Evolutionary conservation across 2,797 vertebrate genomes (phyloP).

Genomic region (Hemibagrus guttatus): DNA sequence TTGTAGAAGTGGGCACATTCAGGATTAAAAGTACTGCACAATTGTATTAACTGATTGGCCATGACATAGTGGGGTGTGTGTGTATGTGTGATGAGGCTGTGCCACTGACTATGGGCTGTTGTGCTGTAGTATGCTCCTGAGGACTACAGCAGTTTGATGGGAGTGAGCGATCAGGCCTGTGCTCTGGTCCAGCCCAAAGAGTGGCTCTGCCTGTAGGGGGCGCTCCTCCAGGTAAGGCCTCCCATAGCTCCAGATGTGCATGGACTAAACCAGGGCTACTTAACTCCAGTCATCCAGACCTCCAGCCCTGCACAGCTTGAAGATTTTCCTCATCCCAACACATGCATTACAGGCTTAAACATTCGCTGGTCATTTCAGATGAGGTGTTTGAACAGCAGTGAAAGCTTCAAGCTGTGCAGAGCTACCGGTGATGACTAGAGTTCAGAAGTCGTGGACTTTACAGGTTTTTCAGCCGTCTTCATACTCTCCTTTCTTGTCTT

Average conservation of each 20-base stretch:
- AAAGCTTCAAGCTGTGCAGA: neutral
- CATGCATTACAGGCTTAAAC: neutral
- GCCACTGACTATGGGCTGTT: conserved; percentile 76
- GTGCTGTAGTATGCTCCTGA: conserved; percentile 91
- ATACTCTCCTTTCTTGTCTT: neutral
- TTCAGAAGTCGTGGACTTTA: neutral
- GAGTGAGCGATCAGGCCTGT: conserved; percentile 91
- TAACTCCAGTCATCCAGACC: neutral
- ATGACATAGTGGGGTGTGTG: conserved; percentile 1
- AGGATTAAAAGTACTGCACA: neutral
- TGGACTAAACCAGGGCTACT: conserved; percentile 44
- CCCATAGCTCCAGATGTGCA: conserved; percentile 47
- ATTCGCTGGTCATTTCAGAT: neutral
- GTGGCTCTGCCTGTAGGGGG: conserved; percentile 96
- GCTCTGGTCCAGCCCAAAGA: conserved; percentile 98
- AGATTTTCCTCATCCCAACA: neutral
- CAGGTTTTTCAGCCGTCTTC: conserved; percentile 8
- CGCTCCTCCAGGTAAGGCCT: conserved; percentile 82
- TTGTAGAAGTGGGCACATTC: neutral
- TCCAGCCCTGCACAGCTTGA: neutral
- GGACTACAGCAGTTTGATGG: conserved; percentile 91
- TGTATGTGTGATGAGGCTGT: conserved; percentile 48
- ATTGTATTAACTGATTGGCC: neutral
- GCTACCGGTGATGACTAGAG: neutral
- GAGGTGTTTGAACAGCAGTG: neutral